These are phyloP conservation scores for Platanista minor DNA, from an alignment of 2,113 vertebrate genomes.

Conservation along the genomic window DNA sequence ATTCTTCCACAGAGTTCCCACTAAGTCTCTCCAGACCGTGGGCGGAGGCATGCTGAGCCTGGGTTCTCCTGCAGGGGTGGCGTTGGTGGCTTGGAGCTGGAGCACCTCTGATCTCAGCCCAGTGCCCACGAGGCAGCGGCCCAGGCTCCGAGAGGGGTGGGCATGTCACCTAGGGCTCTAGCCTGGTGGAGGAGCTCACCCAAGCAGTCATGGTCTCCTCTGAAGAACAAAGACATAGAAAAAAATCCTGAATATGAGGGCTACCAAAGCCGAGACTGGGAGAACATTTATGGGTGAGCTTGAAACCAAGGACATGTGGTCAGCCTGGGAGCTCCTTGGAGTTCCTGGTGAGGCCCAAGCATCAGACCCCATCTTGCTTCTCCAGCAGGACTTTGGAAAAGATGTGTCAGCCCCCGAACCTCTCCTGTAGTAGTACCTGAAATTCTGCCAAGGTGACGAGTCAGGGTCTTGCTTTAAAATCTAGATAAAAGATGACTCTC, in stretches of 20 bases:
- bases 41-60: not conserved
- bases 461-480: not conserved
- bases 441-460: not conserved
- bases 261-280: not conserved
- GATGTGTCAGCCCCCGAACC: not conserved
- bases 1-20: not conserved
- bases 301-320: not conserved
- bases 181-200: not conserved
- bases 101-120: not conserved
- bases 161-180: not conserved
- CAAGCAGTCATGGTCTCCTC: not conserved
- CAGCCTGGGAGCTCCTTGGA: not conserved
- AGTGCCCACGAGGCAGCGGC: not conserved
- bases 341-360: not conserved
- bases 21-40: not conserved
- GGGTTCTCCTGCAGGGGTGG: accelerated
- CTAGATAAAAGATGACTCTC: not conserved
- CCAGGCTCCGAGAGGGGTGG: too few relatives aligned
- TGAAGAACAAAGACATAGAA: not conserved
- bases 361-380: not conserved
- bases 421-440: not conserved
- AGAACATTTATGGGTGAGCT: not conserved
- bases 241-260: not conserved
- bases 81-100: not conserved
- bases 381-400: not conserved